Conservation (phyloP, 1,140 invertebrate genomes). For the Antheraea mylitta region DNA sequence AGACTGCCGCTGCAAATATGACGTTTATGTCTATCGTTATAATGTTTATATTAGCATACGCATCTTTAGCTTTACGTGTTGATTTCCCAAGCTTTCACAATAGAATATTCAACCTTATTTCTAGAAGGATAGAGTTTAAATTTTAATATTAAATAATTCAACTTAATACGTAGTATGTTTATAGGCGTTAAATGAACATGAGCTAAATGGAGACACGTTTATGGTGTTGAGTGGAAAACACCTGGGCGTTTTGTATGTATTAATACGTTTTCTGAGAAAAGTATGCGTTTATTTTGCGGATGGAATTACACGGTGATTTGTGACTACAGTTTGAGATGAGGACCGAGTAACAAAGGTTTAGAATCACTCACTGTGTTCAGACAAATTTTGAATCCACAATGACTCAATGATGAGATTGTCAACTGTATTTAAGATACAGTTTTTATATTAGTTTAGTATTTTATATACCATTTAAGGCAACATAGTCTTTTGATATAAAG, state of each 20-base stretch:
- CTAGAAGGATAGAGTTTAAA: not conserved
- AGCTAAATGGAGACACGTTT: constrained; percentile 35
- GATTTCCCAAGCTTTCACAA: not conserved
- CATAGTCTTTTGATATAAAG: no score
- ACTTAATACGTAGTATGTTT: constrained; percentile 1
- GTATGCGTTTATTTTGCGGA: not conserved
- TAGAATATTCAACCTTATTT: not conserved
- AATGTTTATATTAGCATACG: not conserved
- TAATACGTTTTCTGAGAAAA: not conserved
- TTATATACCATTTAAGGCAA: no score
- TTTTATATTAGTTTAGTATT: no score
- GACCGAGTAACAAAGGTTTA: no score
- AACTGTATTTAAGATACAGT: no score
- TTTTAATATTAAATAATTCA: not conserved
- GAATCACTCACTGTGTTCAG: no score
- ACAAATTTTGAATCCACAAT: no score
- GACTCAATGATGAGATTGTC: no score
- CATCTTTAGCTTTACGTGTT: not conserved
- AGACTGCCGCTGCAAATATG: not conserved
- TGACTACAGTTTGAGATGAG: not conserved
- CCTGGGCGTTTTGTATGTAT: constrained; percentile 24
- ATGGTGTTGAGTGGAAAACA: constrained; percentile 32
- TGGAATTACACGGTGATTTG: not conserved
- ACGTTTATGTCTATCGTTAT: not conserved
- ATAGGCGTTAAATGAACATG: constrained; percentile 34